Evolutionary conservation across 1,140 invertebrate genomes (phyloP), one percentile per base, ranked within the genome.

Genomic region (Theocolax elegans): DNA sequence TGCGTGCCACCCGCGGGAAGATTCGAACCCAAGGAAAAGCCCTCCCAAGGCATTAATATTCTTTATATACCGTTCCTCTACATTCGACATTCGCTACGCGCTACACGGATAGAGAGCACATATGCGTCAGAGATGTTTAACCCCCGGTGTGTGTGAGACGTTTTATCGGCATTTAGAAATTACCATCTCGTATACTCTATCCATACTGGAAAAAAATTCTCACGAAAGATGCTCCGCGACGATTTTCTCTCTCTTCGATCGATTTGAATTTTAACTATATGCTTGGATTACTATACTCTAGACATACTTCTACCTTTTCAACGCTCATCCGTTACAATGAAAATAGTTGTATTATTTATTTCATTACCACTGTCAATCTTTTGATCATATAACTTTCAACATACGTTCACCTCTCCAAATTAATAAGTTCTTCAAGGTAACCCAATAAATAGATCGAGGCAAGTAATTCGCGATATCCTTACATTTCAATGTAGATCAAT

Each of bases 141-240:
- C 35, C 38, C 56, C 38, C 53, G 40, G n/a, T 48, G 38, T 59
- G n/a, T n/a, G n/a, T n/a, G n/a, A n/a, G 60, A 71, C 62, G 65
- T 48, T 71, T 65, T 71, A 71, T 71, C 68, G 60, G 25, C 60
- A 15, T 42, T 44, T 17, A n/a, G n/a, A 13, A 38, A 70, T 70
- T 70, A 70, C 59, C 67, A 70, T 64, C 7, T 44, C 56, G 60
- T 8, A 44, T n/a, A n/a, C n/a, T n/a, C n/a, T n/a, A n/a, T n/a
- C n/a, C n/a, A n/a, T n/a, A n/a, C n/a, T n/a, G 51, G 59, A 64
- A 64, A 62, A 70, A 70, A 40, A 56, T 70, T 70, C 67, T 70
- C 67, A 70, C 67, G 49, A 48, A 58, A 35, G 40, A 54, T 67
- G 2, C 25, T 40, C n/a, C 9, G 29, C 19, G 25, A 49, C 40